Evolutionary conservation across 2,113 vertebrate species (phyloP).

Genomic region (Pseudonaja textilis): DNA sequence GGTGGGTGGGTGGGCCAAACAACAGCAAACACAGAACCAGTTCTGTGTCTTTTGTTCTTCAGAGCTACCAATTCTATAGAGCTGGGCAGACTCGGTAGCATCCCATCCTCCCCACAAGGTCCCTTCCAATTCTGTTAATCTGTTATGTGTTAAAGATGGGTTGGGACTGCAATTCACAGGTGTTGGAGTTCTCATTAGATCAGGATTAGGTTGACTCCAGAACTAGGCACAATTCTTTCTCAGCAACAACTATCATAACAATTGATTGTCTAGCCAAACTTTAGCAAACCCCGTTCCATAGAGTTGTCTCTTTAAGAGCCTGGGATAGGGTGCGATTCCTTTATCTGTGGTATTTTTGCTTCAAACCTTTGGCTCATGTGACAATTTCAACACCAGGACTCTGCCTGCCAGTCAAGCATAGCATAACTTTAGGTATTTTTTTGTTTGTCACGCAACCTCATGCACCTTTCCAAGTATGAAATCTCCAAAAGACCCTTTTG

Average conservation of each 20-base stretch:
- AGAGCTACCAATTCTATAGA: no score
- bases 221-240: neutral
- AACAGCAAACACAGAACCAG: no score
- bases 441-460: neutral
- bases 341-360: conserved; percentile 20
- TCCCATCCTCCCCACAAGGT: no score
- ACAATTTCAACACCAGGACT: neutral
- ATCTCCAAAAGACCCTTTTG: conserved; percentile 37
- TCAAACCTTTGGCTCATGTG: neutral
- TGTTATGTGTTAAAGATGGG: neutral
- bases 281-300: neutral
- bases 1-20: no score
- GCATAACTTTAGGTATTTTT: neutral
- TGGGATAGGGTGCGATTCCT: neutral
- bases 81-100: no score
- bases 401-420: conserved; percentile 37
- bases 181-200: neutral
- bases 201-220: neutral
- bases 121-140: no score
- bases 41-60: no score
- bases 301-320: neutral
- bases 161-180: neutral
- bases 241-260: neutral
- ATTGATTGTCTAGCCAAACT: neutral
- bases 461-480: neutral